phyloP scores from a whole-genome alignment of 2,888 invertebrate species.

The Lasioglossum vierecki region DNA sequence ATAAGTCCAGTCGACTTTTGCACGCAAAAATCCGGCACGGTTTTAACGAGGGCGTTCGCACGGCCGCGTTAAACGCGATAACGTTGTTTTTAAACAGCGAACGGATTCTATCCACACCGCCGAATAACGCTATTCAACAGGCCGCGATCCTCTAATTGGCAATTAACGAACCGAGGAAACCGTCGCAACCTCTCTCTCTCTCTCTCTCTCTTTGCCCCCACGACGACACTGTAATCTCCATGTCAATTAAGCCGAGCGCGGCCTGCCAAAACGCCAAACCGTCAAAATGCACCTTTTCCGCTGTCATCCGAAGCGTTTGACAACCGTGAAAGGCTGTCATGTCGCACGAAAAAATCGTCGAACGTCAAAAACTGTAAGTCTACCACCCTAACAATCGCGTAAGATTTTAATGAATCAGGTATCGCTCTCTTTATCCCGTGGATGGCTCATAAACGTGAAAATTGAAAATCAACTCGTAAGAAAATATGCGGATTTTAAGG shows the following conservation, averaged over 20 bases:
- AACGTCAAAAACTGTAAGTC: neutral
- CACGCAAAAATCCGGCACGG: neutral
- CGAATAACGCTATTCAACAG: constrained; percentile 17
- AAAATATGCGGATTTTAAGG: too few relatives aligned
- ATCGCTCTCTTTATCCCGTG: too few relatives aligned
- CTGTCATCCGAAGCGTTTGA: neutral
- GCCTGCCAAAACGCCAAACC: constrained; percentile 33
- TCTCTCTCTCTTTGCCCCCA: neutral
- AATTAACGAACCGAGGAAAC: constrained; percentile 38
- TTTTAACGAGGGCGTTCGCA: neutral
- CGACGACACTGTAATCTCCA: constrained; percentile 17
- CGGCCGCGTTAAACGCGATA: constrained; percentile 4
- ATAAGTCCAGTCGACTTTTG: neutral
- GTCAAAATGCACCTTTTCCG: neutral
- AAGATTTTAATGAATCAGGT: neutral
- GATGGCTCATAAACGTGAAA: too few relatives aligned
- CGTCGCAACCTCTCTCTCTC: neutral
- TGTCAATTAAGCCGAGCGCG: constrained; percentile 32
- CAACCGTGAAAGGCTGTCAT: neutral
- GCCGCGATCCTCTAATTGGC: constrained; percentile 26
- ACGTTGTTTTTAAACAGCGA: constrained; percentile 11
- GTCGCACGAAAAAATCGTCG: neutral
- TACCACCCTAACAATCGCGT: neutral
- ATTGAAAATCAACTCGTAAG: too few relatives aligned
- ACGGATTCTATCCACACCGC: neutral